A percentile compares a stretch with the other conserved stretches of the same genome.
phyloP scores from a whole-genome alignment of 1,140 invertebrate species.

The Drosophila grimshawi region DNA sequence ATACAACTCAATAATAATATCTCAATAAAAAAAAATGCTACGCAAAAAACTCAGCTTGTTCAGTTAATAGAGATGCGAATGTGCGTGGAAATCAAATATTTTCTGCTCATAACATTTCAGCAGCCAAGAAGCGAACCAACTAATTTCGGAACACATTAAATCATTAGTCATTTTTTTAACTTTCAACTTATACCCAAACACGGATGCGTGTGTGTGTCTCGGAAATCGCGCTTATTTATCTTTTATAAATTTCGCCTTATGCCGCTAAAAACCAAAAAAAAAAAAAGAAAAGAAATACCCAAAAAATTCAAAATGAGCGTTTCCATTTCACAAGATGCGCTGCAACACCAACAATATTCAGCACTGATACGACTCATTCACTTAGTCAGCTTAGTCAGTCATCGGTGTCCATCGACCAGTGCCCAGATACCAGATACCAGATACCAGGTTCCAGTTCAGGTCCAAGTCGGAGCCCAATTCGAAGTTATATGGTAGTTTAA shows the following conservation, averaged over 20 bases:
- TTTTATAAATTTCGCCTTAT: conserved; percentile 68
- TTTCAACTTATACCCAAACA: conserved; percentile 56
- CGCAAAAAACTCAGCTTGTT: not conserved
- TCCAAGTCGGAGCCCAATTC: conserved; percentile 28
- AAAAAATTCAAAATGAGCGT: conserved; percentile 19
- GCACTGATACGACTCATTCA: conserved; percentile 70
- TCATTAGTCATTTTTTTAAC: conserved; percentile 78
- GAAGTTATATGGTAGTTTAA: conserved; percentile 43
- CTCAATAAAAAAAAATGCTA: not conserved
- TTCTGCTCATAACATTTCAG: not conserved
- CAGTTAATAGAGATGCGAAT: not conserved
- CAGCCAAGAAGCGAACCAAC: conserved; percentile 31
- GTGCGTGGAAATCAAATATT: not conserved
- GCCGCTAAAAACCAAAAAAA: not conserved
- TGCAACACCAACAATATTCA: conserved; percentile 36
- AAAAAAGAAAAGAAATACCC: conserved; percentile 6
- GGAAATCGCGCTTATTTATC: conserved; percentile 74
- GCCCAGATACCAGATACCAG: not conserved
- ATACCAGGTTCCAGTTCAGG: conserved; percentile 21
- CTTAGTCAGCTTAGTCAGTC: conserved; percentile 63
- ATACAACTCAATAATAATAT: not conserved
- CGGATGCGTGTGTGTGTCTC: conserved; percentile 41
- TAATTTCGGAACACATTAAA: conserved; percentile 70
- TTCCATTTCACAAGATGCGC: conserved; percentile 36
- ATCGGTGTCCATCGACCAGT: conserved; percentile 1